Base-by-base conservation (phyloP, 2,797 vertebrate genomes). In the Florisuga fusca region DNA sequence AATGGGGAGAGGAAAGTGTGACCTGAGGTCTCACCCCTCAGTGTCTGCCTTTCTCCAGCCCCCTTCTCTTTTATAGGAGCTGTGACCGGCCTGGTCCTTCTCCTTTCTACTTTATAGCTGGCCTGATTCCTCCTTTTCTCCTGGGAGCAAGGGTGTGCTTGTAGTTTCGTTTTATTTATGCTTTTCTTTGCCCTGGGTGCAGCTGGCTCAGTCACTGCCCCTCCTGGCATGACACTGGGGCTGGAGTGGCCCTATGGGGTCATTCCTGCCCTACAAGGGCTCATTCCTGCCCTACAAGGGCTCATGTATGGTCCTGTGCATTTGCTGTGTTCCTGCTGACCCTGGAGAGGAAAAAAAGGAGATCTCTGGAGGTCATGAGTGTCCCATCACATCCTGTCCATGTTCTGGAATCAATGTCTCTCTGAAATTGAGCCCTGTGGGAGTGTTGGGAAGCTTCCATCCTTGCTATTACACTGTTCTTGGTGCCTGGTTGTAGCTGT, bases 401-500 rank as follows among this genome's bases (percentile, higher is more conserved):
- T 0, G 0, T 15, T 34, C 48, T 45, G 51, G 16, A 31, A 3
- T 26, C 18, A 2, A 0, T 3, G 7, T 20, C 9, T 58, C 54
- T 33, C 46, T 26, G 64, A 23, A 14, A 22, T 50, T 62, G 2
- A 12, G 33, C 6, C 9, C 6, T 16, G 33, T 14, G 22, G 16
- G 19, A 26, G 18, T 18, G 0, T 1, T 18, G 43, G 85, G 64
- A 15, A 34, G 25, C 2, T 36, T 64, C 21, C 17, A 17, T 31
- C 10, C 20, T 14, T 34, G 62, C 3, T 15, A 2, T 2, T 73
- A 15, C 7, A 1, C 8, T 33, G 27, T 6, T 16, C 13, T 63
- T 63, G 73, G 13, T 31, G 4, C 23, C 2, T 4, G 46, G 2
- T 31, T 34, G 8, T 17, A 3, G 1, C 21, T 19, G 29, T 54